Base-by-base conservation (phyloP, 2,797 vertebrate genomes). In the Distichodus sexfasciatus region DNA sequence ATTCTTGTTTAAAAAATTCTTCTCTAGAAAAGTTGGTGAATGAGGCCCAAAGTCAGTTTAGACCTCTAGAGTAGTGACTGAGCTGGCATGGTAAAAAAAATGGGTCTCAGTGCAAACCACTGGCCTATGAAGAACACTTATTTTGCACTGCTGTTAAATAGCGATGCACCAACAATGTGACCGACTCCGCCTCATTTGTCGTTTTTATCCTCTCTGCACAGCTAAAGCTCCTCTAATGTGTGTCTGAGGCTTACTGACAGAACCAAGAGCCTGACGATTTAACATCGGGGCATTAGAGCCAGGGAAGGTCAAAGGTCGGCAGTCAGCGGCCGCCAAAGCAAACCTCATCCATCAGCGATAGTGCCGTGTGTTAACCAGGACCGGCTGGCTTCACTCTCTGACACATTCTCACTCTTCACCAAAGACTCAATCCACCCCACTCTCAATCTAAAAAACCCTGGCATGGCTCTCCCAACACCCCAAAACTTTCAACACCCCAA, bases 261-360 rank as follows among this genome's bases (percentile, higher is more conserved):
- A 59, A 43, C 36, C 23, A 46, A 7, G 44, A 47, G 44, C 19
- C 44, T 23, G n/a, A n/a, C 44, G 12, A 21, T 47, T 47, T 47
- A 47, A 47, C 44, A 47, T 47, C 21, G 24, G 44, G 21, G 44
- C 44, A 47, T 47, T 47, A 47, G 44, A 47, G 19, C 19, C 11
- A 9, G 8, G 8, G n/a, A 21, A 47, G 44, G 70, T 71, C 65
- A 57, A 48, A 62, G 55, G 62, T 71, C 54, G 66, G 17, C 36
- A 46, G 48, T 38, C 53, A 58, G 33, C 44, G 57, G 66, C 33
- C 1, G 4, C 59, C 17, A 12, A 47, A 17, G 23, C 59, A 71
- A 48, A 17, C 19, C 61, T 61, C 57, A 57, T 71, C 46, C 35
- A 62, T 71, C 73, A 66, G 38, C 33, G 10, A 40, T 62, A 76